Percentiles rank a stretch among this genome's conserved stretches.
These are phyloP conservation scores for Asbolus verrucosus DNA, from an alignment of 1,140 invertebrate genomes.

Conservation along the genomic window DNA sequence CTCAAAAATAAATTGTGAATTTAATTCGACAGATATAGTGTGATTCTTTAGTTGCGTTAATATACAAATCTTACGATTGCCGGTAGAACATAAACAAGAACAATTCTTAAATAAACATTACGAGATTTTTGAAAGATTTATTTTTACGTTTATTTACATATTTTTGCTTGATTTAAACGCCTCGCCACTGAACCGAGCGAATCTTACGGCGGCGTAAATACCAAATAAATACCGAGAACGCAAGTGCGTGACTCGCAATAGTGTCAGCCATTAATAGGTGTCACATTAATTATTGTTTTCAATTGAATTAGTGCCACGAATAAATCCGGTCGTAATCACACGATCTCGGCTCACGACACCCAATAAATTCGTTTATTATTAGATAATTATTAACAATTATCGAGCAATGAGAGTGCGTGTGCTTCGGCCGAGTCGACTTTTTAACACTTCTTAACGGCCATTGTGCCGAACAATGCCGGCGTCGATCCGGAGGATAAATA, in stretches of 20 bases:
- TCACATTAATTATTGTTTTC: constrained; percentile 39
- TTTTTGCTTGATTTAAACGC: constrained; percentile 1
- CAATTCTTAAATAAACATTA: constrained; percentile 11
- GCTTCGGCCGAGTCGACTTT: too few relatives aligned
- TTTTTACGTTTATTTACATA: background rate
- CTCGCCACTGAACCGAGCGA: background rate
- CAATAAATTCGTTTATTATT: constrained; percentile 34
- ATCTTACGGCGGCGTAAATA: background rate
- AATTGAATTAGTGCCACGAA: constrained; percentile 4
- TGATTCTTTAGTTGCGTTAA: constrained; percentile 5
- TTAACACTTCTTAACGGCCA: too few relatives aligned
- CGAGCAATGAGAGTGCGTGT: constrained; percentile 33
- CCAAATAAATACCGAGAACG: constrained; percentile 7
- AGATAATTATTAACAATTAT: constrained; percentile 8
- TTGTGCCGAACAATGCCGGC: constrained; percentile 1
- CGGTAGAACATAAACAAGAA: background rate
- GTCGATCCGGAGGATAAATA: constrained; percentile 47
- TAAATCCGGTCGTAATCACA: constrained; percentile 1
- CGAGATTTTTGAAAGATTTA: constrained; percentile 6
- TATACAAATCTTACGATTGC: constrained; percentile 8
- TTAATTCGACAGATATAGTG: constrained; percentile 8
- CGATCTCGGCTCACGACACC: background rate
- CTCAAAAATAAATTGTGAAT: constrained; percentile 1
- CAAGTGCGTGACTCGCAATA: constrained; percentile 44
- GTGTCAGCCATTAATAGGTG: constrained; percentile 37